Base-by-base conservation (phyloP, 2,113 vertebrate species). In the Bos javanicus region DNA sequence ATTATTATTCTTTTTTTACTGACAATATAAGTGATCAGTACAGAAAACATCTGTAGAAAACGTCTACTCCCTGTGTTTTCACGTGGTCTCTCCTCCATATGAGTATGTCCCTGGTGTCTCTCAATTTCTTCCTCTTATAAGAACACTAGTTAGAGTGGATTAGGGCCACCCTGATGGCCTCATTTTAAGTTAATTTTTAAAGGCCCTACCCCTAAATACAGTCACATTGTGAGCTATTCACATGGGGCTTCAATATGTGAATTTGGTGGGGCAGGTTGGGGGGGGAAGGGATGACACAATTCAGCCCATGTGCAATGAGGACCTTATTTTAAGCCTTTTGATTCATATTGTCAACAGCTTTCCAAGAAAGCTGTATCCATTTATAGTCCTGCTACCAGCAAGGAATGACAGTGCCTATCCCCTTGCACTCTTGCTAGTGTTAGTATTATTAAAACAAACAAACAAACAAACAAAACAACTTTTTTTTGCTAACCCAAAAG, bases 161-260 rank as follows among this genome's bases (percentile, higher is more conserved):
- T 62, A 83, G 16, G 59, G 48, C 59, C 12, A 74, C 17, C 4
- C 50, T 74, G 54, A 78, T 48, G 57, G n/a, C 43, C 48, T 92
- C 26, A 28, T 87, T 89, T 96, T 88, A 86, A 54, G 46, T 11
- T 60, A 23, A 57, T 87, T 56, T 74, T 95, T 87, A 74, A 84
- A 71, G 52, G 54, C 7, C 50, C 57, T 59, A 13, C 17, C 59
- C 36, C n/a, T 25, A 92, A 92, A 89, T 71, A 43, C 0, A 23
- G 50, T 81, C 30, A 50, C 15, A 90, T 71, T 90, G 80, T 71
- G 50, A 97, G 17, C 12, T 84, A 23, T 39, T 50, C 16, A 21
- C 4, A 5, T 26, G 78, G 39, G 39, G 19, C 17, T 89, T 91
- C 43, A 76, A 28, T 25, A 64, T 92, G 26, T 21, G 43, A 92